Evolutionary conservation across 2,888 invertebrate genomes (phyloP).

Genomic region (Congeria kusceri): DNA sequence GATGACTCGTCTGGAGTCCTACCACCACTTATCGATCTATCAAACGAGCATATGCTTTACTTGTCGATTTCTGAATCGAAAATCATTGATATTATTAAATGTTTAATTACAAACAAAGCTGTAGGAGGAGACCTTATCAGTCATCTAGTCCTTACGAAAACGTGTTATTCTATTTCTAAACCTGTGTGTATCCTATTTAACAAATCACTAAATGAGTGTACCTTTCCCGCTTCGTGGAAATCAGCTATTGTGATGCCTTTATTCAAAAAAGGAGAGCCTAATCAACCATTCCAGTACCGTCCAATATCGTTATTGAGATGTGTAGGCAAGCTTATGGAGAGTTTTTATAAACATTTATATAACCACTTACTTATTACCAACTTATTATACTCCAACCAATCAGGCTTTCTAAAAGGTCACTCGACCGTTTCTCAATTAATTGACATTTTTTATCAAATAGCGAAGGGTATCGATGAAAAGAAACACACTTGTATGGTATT

Average conservation of each 20-base stretch:
- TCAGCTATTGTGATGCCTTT: background rate
- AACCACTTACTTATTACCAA: background rate
- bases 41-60: background rate
- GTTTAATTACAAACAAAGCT: background rate
- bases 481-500: no score
- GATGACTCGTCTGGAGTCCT: background rate
- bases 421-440: no score
- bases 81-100: background rate
- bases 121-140: background rate
- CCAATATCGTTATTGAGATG: conserved; percentile 4
- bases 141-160: background rate
- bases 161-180: background rate
- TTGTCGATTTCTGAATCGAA: no score
- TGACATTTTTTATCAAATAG: no score
- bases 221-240: background rate
- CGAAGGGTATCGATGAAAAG: no score
- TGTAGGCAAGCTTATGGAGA: conserved; percentile 1
- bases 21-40: background rate
- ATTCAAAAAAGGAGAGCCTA: conserved; percentile 1
- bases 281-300: background rate
- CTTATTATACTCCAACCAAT: background rate
- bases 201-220: conserved; percentile 1
- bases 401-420: background rate
- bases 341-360: conserved; percentile 5
- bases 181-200: background rate